phyloP scores from a whole-genome alignment of 2,888 invertebrate species.

The Hipparchia semele region DNA sequence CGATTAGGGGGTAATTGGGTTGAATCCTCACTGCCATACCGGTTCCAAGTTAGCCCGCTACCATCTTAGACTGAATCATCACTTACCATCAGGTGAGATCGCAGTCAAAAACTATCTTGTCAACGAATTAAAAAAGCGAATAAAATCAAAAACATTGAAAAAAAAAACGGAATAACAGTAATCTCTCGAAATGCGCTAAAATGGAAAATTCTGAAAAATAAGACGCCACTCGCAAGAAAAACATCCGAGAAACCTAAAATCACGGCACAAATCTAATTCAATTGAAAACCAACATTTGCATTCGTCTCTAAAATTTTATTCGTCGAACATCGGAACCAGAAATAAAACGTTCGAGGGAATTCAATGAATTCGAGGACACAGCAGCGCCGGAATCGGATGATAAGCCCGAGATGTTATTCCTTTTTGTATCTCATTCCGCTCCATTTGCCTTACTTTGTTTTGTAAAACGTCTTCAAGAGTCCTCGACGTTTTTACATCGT shows the following conservation, averaged over 20 bases:
- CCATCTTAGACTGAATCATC: too few relatives aligned
- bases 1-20: too few relatives aligned
- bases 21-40: too few relatives aligned
- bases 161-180: too few relatives aligned
- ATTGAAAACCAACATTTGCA: slow-evolving; percentile 33
- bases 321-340: slow-evolving; percentile 34
- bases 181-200: background rate
- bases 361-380: slow-evolving; percentile 37
- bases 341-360: slow-evolving; percentile 36
- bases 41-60: too few relatives aligned
- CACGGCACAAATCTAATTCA: slow-evolving; percentile 20
- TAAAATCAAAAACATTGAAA: too few relatives aligned
- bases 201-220: background rate
- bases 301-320: slow-evolving; percentile 28
- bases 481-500: slow-evolving; percentile 23
- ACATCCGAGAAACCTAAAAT: slow-evolving; percentile 10
- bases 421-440: slow-evolving; percentile 39
- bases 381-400: slow-evolving; percentile 33
- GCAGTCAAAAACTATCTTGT: too few relatives aligned
- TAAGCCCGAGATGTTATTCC: slow-evolving; percentile 36
- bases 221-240: background rate
- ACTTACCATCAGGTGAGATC: too few relatives aligned
- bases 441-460: slow-evolving; percentile 38
- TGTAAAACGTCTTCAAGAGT: slow-evolving; percentile 33
- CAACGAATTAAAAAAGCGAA: too few relatives aligned